Evolutionary conservation across 2,888 invertebrate genomes (phyloP).

Genomic region (Noctuana brunneofusca): DNA sequence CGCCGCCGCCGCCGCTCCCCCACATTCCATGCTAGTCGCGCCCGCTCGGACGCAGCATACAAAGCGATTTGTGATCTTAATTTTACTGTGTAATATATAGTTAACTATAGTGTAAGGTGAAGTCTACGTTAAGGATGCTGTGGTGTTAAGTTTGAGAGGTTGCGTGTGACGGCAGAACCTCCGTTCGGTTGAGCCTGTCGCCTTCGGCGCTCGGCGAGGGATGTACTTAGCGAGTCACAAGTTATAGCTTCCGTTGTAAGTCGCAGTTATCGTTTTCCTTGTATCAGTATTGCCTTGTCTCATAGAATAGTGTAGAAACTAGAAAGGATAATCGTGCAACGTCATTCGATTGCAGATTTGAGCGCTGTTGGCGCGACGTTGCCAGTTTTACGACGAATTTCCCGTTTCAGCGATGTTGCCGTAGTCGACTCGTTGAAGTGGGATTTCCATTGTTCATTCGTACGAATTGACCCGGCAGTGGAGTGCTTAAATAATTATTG

Average conservation of each 20-base stretch:
- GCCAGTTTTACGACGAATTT: conserved; percentile 72
- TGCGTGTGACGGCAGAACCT: conserved; percentile 72
- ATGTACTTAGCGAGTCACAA: conserved; percentile 71
- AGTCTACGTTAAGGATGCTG: conserved; percentile 67
- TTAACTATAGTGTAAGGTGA: conserved; percentile 76
- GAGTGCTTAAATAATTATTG: conserved; percentile 38
- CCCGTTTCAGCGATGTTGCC: conserved; percentile 75
- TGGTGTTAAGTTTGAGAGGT: conserved; percentile 75
- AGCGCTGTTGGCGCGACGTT: conserved; percentile 75
- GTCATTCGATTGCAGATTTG: conserved; percentile 73
- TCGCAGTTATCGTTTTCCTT: conserved; percentile 72
- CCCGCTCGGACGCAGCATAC: conserved; percentile 82
- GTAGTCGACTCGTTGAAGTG: conserved; percentile 57
- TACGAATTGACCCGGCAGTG: conserved; percentile 38
- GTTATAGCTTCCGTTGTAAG: conserved; percentile 68
- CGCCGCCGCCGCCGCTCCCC: conserved; percentile 60
- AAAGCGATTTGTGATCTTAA: conserved; percentile 84
- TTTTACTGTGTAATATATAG: conserved; percentile 83
- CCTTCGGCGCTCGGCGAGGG: conserved; percentile 43
- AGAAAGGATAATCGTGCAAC: conserved; percentile 80
- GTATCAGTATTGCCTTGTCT: conserved; percentile 80
- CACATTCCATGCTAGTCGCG: conserved; percentile 84
- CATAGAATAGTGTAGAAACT: conserved; percentile 76
- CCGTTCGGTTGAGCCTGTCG: conserved; percentile 49
- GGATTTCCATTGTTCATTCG: conserved; percentile 68